phyloP scores from a whole-genome alignment of 2,797 vertebrate genomes.

The Catharus ustulatus region DNA sequence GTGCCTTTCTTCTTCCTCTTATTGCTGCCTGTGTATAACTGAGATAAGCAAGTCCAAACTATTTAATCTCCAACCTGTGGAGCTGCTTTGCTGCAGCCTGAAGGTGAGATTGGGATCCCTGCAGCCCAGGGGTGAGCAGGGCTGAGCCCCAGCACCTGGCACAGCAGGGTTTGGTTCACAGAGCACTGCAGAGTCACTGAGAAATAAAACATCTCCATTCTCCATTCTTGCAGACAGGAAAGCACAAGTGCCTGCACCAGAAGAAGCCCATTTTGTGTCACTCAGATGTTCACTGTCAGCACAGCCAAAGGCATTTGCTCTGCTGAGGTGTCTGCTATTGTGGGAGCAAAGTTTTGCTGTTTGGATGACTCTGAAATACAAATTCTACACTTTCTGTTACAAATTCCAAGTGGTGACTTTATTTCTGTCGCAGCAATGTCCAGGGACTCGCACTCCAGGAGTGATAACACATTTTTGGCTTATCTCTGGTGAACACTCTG shows the following conservation, averaged over 20 bases:
- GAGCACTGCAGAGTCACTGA: constrained; percentile 61
- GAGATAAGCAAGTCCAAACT: constrained; percentile 29
- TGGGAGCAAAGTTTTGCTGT: neutral
- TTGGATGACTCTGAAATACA: neutral
- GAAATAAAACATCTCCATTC: neutral
- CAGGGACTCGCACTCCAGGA: neutral
- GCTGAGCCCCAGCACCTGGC: neutral
- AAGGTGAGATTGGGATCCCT: neutral
- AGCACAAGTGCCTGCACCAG: neutral
- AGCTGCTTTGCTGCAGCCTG: neutral
- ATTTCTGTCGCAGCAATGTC: neutral
- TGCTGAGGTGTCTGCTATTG: fast-evolving
- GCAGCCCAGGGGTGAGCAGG: neutral
- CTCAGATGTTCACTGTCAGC: neutral
- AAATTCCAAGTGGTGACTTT: neutral
- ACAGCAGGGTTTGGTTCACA: constrained; percentile 67
- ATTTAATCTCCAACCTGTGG: constrained; percentile 9
- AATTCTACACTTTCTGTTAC: neutral
- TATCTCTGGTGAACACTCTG: neutral
- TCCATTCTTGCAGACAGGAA: neutral
- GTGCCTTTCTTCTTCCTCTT: neutral
- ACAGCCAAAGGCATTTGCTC: neutral
- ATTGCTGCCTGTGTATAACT: constrained; percentile 8
- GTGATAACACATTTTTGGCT: neutral
- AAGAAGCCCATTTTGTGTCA: neutral